These are phyloP conservation scores for Thripadectes ignobilis DNA, from an alignment of 2,797 vertebrate genomes.

Conservation along the genomic window DNA sequence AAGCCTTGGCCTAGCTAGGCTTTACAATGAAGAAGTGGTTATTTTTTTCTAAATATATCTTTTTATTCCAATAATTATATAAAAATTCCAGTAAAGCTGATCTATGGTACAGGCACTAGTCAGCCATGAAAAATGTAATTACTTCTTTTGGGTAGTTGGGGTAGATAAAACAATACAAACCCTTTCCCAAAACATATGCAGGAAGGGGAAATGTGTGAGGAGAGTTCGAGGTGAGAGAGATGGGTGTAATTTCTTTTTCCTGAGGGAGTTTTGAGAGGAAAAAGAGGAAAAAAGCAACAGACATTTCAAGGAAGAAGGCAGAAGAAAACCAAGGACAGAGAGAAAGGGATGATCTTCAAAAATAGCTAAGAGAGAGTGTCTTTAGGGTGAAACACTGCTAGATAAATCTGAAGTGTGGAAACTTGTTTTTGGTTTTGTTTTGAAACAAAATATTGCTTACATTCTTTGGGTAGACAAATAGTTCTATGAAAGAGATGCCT, in stretches of 20 bases:
- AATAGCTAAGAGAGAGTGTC: neutral
- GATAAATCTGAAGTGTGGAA: neutral
- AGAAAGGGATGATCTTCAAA: neutral
- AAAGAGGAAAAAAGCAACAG: neutral
- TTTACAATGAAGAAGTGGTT: neutral
- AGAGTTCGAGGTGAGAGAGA: neutral
- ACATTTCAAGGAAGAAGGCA: neutral
- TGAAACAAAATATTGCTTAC: neutral
- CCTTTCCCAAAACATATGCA: neutral
- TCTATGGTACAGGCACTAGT: neutral
- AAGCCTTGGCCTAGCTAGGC: neutral
- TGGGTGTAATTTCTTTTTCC: neutral
- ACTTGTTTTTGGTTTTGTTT: neutral
- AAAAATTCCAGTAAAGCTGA: neutral
- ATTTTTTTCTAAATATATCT: neutral
- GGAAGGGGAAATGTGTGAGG: neutral
- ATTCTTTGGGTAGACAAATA: neutral
- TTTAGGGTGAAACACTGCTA: neutral
- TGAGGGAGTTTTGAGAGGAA: neutral
- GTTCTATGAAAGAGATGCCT: neutral
- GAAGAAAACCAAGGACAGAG: neutral
- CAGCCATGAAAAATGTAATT: neutral
- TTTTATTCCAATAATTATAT: neutral
- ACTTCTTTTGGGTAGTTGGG: rapidly evolving
- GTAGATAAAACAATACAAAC: neutral